Percentiles rank a stretch among this genome's conserved stretches.
Evolutionary conservation across 2,888 invertebrate species (phyloP).

Genomic region (Oscheius sp.): DNA sequence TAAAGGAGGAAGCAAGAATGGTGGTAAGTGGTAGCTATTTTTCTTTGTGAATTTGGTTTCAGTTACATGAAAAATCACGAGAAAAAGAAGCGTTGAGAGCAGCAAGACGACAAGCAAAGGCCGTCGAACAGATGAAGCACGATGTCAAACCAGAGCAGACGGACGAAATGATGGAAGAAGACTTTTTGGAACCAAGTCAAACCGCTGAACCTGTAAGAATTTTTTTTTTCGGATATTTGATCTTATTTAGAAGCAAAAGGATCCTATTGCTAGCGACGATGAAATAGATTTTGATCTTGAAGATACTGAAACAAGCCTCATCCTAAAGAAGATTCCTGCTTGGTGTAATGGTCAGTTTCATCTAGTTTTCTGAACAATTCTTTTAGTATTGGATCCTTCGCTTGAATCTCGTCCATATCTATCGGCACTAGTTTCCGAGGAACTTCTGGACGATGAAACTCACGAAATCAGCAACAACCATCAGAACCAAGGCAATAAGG

Average conservation of each 20-base stretch:
- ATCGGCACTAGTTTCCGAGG: constrained; percentile 31
- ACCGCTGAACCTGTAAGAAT: neutral
- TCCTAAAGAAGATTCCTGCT: constrained; percentile 18
- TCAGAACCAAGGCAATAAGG: constrained; percentile 3
- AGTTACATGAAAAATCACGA: constrained; percentile 17
- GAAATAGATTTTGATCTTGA: constrained; percentile 29
- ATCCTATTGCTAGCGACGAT: constrained; percentile 14
- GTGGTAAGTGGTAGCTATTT: constrained; percentile 9
- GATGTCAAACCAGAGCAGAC: neutral
- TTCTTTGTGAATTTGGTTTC: neutral
- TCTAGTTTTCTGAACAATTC: neutral
- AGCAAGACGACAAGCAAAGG: constrained; percentile 7
- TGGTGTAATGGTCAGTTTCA: constrained; percentile 22
- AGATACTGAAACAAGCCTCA: constrained; percentile 37
- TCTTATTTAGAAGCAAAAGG: neutral
- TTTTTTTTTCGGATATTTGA: neutral
- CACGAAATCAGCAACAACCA: neutral
- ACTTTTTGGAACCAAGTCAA: constrained; percentile 10
- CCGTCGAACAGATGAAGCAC: neutral
- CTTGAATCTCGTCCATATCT: constrained; percentile 49
- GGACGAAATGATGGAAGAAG: constrained; percentile 23
- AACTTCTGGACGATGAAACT: constrained; percentile 29
- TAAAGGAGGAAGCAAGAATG: constrained; percentile 27
- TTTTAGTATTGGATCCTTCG: constrained; percentile 51
- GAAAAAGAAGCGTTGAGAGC: constrained; percentile 19